Evolutionary conservation across 1,140 invertebrate genomes (phyloP).

Genomic region (Ctenoplectra terminalis): DNA sequence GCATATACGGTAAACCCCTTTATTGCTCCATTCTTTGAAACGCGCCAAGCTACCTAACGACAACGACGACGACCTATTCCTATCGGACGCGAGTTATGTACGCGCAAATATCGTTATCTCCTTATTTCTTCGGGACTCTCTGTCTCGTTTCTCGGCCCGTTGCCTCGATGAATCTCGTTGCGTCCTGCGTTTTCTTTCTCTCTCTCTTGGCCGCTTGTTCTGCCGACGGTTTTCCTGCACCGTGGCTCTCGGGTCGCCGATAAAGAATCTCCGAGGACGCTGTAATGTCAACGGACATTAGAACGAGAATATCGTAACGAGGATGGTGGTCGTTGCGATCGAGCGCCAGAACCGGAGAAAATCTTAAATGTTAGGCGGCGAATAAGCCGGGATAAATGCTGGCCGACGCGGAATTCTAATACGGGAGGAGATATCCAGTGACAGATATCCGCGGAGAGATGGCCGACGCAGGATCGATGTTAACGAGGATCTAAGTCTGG

Average conservation of each 20-base stretch:
- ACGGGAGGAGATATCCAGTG: constrained; percentile 16
- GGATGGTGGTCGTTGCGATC: constrained; percentile 5
- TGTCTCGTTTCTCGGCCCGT: background rate
- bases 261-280: constrained; percentile 62
- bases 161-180: background rate
- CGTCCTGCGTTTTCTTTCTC: background rate
- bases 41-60: constrained; percentile 57
- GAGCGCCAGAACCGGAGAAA: background rate
- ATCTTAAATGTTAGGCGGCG: constrained; percentile 22
- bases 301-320: constrained; percentile 51
- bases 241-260: constrained; percentile 33
- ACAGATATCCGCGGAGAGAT: constrained; percentile 22
- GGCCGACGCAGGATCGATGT: constrained; percentile 15
- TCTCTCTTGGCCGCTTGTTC: constrained; percentile 15
- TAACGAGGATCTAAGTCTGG: constrained; percentile 3
- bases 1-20: constrained; percentile 64
- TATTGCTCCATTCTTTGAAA: constrained; percentile 72
- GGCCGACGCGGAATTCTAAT: background rate
- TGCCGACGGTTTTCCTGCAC: constrained; percentile 10
- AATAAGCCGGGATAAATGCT: background rate
- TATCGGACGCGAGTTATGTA: constrained; percentile 59
- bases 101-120: constrained; percentile 66
- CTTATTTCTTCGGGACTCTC: constrained; percentile 54
- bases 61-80: constrained; percentile 59
- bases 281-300: constrained; percentile 56